Percentiles rank a stretch among this genome's conserved stretches.
Evolutionary conservation across 2,888 invertebrate species (phyloP).

Genomic region (Encarsia formosa): DNA sequence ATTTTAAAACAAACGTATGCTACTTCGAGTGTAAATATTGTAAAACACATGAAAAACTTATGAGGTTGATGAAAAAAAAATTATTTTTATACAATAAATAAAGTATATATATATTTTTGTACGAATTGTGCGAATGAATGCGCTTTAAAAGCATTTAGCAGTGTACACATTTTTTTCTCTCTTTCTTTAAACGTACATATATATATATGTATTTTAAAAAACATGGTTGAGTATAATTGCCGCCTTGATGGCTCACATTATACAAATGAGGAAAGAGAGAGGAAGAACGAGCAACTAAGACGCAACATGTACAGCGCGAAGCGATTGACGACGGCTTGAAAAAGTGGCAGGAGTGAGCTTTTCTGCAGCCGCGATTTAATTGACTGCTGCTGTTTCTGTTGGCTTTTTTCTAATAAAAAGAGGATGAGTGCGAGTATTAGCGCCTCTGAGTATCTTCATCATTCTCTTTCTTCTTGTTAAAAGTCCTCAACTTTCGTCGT

Average conservation of each 20-base stretch:
- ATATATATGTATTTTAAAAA: slow-evolving; percentile 1
- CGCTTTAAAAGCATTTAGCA: background rate
- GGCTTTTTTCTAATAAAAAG: background rate
- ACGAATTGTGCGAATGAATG: background rate
- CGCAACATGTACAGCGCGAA: slow-evolving; percentile 22
- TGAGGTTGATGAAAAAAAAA: too few species aligned
- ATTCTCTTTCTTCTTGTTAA: background rate
- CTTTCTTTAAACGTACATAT: too few species aligned
- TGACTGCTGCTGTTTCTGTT: too few species aligned
- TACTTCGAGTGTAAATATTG: too few species aligned
- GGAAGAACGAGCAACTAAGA: background rate
- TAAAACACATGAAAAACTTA: too few species aligned
- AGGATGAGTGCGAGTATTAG: background rate
- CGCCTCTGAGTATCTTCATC: too few species aligned
- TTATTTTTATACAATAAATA: background rate
- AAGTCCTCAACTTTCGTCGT: background rate
- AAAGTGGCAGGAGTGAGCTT: background rate
- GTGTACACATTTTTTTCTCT: too few species aligned
- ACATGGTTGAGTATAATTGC: slow-evolving; percentile 11
- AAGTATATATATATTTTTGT: background rate
- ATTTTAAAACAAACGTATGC: too few species aligned
- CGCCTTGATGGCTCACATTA: slow-evolving; percentile 12
- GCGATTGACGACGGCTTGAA: slow-evolving; percentile 24
- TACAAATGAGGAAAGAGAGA: too few species aligned
- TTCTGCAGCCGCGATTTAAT: slow-evolving; percentile 8